Conservation (phyloP, 1,140 invertebrate species). For the Drosophila tristis region DNA sequence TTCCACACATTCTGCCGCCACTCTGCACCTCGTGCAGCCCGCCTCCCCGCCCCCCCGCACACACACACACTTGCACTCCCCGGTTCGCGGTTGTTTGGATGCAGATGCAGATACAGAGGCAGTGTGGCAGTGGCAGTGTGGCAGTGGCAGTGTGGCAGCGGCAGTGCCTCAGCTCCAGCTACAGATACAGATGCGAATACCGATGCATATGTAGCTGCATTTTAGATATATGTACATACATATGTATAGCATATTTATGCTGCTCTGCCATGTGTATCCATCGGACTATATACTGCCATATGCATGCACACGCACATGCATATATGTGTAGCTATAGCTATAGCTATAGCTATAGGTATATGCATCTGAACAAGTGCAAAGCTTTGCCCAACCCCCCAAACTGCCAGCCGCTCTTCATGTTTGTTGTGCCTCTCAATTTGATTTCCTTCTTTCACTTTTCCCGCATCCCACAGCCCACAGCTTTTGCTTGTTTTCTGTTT, state of each 20-base stretch:
- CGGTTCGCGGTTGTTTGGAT: conserved; percentile 21
- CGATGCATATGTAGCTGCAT: conserved; percentile 35
- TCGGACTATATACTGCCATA: conserved; percentile 28
- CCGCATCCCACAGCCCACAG: conserved; percentile 17
- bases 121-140: not conserved
- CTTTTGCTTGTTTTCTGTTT: conserved; percentile 30
- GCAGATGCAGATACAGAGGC: conserved; percentile 33
- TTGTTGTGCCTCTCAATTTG: conserved; percentile 36
- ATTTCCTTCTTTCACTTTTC: conserved; percentile 50
- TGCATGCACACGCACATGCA: conserved; percentile 21
- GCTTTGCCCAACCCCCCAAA: not conserved
- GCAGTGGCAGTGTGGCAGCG: conserved; percentile 4
- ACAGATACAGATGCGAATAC: conserved; percentile 39
- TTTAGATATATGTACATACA: conserved; percentile 29
- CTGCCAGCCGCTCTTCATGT: conserved; percentile 18
- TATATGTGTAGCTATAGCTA: not conserved
- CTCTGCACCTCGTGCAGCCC: too few relatives aligned
- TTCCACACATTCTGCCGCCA: too few relatives aligned
- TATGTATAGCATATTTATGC: conserved; percentile 24
- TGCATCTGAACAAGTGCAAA: conserved; percentile 33
- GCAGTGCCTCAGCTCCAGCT: not conserved
- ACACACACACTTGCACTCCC: not conserved
- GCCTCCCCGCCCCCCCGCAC: too few relatives aligned
- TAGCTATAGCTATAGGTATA: conserved; percentile 8
- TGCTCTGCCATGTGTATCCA: conserved; percentile 12